Conservation (phyloP, 2,797 vertebrate species). For the Cygnus olor region DNA sequence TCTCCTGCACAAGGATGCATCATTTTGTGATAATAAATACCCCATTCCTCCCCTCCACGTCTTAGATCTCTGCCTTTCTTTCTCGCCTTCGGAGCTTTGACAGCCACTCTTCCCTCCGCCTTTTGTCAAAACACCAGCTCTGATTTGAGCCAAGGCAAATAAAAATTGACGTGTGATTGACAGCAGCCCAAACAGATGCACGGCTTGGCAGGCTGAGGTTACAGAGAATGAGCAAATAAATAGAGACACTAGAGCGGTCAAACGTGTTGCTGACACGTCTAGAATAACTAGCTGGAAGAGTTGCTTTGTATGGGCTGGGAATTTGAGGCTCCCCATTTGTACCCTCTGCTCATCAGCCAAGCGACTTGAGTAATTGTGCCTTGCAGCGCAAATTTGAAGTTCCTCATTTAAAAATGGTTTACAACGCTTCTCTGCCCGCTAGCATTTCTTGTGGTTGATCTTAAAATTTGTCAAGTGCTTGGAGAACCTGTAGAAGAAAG, state of each 20-base stretch:
- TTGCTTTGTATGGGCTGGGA: neutral
- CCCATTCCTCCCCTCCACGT: neutral
- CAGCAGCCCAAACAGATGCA: neutral
- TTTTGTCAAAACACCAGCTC: slow-evolving; percentile 36
- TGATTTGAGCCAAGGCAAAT: neutral
- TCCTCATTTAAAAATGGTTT: neutral
- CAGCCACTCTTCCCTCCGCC: neutral
- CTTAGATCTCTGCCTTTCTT: neutral
- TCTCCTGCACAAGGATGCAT: neutral
- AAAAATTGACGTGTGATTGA: slow-evolving; percentile 10
- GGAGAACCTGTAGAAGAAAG: neutral
- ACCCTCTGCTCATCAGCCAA: neutral
- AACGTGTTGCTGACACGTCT: accelerated
- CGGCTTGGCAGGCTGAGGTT: neutral
- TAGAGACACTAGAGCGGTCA: neutral
- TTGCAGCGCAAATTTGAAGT: neutral
- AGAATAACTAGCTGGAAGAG: neutral
- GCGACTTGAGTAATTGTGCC: neutral
- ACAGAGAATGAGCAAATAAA: neutral
- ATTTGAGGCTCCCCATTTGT: neutral
- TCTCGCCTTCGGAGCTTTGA: neutral
- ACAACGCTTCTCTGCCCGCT: neutral
- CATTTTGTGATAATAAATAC: neutral
- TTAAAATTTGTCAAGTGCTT: neutral
- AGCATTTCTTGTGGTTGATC: accelerated